Evolutionary conservation across 2,113 vertebrate species (phyloP).

Genomic region (Pyxicephalus adspersus): DNA sequence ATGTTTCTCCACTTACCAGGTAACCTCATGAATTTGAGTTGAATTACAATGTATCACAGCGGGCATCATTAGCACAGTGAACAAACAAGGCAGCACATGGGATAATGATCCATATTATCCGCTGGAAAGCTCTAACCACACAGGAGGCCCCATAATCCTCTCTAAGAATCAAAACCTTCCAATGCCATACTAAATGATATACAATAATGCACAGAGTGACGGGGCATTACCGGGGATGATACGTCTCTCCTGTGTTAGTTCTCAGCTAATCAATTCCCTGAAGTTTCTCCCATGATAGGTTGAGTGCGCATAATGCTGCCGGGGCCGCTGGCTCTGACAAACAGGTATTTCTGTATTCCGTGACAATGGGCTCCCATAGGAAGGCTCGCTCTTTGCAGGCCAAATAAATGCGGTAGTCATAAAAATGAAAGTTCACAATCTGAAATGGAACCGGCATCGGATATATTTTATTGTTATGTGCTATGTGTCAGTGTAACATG

Average conservation of each 20-base stretch:
- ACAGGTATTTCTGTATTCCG: slow-evolving; percentile 27
- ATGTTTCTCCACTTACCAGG: too few species aligned
- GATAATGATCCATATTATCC: neutral
- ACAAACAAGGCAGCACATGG: slow-evolving; percentile 14
- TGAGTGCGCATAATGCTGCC: slow-evolving; percentile 16
- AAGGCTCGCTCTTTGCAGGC: slow-evolving; percentile 10
- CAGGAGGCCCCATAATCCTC: slow-evolving; percentile 9
- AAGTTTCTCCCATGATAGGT: slow-evolving; percentile 20
- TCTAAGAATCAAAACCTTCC: neutral
- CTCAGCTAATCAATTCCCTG: slow-evolving; percentile 37
- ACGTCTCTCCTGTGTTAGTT: slow-evolving; percentile 34
- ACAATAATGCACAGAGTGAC: slow-evolving; percentile 20
- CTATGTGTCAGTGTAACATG: too few species aligned
- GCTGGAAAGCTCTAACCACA: neutral
- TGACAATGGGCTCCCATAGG: slow-evolving; percentile 10
- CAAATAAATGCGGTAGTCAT: slow-evolving; percentile 19
- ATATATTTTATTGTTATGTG: too few species aligned
- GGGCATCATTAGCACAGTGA: slow-evolving; percentile 21
- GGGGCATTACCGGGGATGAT: slow-evolving; percentile 30
- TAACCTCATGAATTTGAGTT: neutral
- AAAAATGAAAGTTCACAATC: too few species aligned
- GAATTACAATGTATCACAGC: slow-evolving; percentile 23
- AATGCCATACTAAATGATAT: slow-evolving; percentile 23
- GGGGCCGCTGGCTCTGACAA: slow-evolving; percentile 20
- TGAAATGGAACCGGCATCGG: too few species aligned